Evolutionary conservation across 2,888 invertebrate species (phyloP), one percentile per base, ranked within the genome.

Genomic region (Orthonychiurus folsomi): DNA sequence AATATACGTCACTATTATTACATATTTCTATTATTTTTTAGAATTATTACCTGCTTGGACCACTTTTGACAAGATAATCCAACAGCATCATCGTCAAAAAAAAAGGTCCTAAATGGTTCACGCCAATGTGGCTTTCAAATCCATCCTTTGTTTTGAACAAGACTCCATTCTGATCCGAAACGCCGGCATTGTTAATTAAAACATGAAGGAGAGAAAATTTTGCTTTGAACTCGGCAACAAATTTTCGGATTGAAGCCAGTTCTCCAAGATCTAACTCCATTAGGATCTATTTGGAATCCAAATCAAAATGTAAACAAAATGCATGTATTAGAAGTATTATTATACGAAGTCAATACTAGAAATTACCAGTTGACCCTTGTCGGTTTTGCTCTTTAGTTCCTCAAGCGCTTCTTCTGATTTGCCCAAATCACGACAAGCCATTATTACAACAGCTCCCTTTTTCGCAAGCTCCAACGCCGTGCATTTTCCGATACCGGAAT

Each of bases 61-160:
- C 80, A 27, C 83, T 84, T 67, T 80, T 79, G 74, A 84, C 84
- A 65, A 89, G 75, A 48, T 81, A 78, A 58, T 88, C 85, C 61
- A 89, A 74, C 15, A 93, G 79, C 64, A 90, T 78, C 74, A 86
- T 85, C 1, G 91, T 91, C 20, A 94, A 79, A 60, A 89, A 81
- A 76, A 91, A 93, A 75, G 92, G 93, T 0, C 89, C 89, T 66
- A 92, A 78, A 75, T 91, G 87, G 76, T 91, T 91, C 0, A 88
- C 85, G n/a, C 88, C 57, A 20, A 57, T 57, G 23, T 57, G 57
- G 12, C n/a, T n/a, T 23, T 57, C 57, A 57, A 57, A 57, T 57
- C 57, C 57, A 12, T 57, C 57, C 20, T 57, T 57, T 5, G 57
- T 37, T 57, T 57, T 57, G n/a, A 25, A 26, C 21, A 47, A 20